phyloP scores from a whole-genome alignment of 2,797 vertebrate species.

The Catamblyrhynchus diadema region DNA sequence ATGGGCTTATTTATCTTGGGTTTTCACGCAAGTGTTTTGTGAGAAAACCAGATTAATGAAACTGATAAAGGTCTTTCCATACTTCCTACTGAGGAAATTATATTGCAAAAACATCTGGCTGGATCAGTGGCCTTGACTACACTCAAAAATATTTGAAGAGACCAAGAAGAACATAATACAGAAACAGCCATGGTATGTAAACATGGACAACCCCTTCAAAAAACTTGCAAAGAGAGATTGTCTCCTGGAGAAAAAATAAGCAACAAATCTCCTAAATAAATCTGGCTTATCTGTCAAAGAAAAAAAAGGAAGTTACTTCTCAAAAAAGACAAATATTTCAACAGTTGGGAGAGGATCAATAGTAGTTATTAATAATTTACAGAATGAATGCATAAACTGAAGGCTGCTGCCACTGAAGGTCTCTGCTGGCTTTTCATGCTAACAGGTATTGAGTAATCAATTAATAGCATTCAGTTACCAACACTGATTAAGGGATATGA shows the following conservation, averaged over 20 bases:
- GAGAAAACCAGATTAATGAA: background rate
- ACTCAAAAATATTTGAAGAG: background rate
- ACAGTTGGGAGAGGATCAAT: background rate
- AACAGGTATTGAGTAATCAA: background rate
- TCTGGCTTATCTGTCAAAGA: background rate
- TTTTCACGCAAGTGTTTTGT: background rate
- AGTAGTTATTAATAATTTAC: constrained; percentile 6
- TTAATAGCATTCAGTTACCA: background rate
- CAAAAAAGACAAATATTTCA: background rate
- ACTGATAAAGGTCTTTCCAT: background rate
- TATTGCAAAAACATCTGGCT: background rate
- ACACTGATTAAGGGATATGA: background rate
- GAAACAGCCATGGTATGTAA: background rate
- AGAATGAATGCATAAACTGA: background rate
- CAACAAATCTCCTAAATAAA: background rate
- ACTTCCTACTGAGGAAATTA: background rate
- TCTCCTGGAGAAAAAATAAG: background rate
- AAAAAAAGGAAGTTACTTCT: background rate
- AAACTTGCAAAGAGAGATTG: background rate
- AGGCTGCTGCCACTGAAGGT: background rate
- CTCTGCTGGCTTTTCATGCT: background rate
- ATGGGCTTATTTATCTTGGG: background rate
- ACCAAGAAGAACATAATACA: background rate
- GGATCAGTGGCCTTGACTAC: background rate
- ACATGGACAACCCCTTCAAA: background rate